Conservation (phyloP, 1,140 invertebrate species). For the Cherax destructor region DNA sequence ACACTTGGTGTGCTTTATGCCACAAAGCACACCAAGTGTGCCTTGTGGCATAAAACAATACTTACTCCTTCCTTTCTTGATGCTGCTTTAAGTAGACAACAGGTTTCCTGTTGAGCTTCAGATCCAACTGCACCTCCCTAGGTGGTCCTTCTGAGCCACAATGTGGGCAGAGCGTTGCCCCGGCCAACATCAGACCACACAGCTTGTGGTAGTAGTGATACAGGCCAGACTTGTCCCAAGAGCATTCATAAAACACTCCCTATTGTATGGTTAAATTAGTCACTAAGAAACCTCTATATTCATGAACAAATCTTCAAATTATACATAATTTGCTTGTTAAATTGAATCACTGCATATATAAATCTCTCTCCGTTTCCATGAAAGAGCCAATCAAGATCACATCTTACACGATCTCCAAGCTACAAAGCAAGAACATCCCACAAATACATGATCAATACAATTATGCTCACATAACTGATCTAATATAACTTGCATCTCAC, state of each 20-base stretch:
- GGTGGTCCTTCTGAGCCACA: constrained; percentile 81
- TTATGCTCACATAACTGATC: too few species aligned
- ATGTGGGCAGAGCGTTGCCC: constrained; percentile 83
- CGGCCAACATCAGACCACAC: constrained; percentile 81
- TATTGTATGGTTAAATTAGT: constrained; percentile 73
- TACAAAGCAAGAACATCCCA: too few species aligned
- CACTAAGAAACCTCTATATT: not conserved
- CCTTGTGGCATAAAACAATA: not conserved
- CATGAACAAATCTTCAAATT: not conserved
- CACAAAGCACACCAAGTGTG: too few species aligned
- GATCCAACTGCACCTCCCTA: constrained; percentile 79
- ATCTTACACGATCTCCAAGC: too few species aligned
- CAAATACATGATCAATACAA: too few species aligned
- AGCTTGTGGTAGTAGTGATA: constrained; percentile 85
- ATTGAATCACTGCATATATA: too few species aligned
- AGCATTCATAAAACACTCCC: constrained; percentile 85
- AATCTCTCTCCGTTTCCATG: too few species aligned
- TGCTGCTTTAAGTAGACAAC: constrained; percentile 79
- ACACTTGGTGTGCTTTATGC: too few species aligned
- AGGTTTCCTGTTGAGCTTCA: constrained; percentile 79
- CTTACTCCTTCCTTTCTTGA: constrained; percentile 75
- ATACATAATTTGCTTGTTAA: too few species aligned
- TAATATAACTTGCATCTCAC: too few species aligned
- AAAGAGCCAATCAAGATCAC: too few species aligned
- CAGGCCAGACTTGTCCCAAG: constrained; percentile 73